Evolutionary conservation across 2,113 vertebrate species (phyloP).

Genomic region (Pygoscelis antarcticus): DNA sequence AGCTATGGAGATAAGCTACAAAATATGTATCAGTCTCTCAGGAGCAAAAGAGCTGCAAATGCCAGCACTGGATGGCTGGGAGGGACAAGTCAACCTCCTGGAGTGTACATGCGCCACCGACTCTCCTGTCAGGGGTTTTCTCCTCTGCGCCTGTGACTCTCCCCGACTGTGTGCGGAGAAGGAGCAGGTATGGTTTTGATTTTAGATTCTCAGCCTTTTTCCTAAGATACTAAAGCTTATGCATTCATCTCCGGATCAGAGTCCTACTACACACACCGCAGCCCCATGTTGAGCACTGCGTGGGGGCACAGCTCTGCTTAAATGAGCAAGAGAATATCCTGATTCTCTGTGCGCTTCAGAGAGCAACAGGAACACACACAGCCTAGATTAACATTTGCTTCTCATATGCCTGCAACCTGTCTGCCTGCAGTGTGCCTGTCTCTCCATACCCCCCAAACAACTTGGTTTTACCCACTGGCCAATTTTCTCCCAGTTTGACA

Average conservation of each 20-base stretch:
- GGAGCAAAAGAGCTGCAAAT: neutral
- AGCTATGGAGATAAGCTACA: neutral
- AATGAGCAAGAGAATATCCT: neutral
- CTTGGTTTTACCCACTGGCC: neutral
- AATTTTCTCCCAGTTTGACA: neutral
- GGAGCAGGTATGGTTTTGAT: neutral
- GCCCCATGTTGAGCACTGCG: accelerated
- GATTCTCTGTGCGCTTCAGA: neutral
- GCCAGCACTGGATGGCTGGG: neutral
- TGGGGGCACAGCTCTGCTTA: neutral
- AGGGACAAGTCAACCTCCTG: neutral
- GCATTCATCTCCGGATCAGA: neutral
- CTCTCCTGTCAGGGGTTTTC: neutral
- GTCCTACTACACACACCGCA: neutral
- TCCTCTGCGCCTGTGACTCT: neutral
- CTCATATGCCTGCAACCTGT: neutral
- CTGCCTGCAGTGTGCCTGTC: neutral
- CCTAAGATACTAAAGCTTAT: neutral
- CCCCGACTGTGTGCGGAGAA: neutral
- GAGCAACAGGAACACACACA: neutral
- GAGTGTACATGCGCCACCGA: neutral
- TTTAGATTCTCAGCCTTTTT: neutral
- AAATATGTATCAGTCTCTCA: neutral
- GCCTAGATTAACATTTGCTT: neutral
- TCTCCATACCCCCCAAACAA: neutral